These are phyloP conservation scores for Leistus spinibarbis DNA, from an alignment of 2,888 invertebrate genomes.

Conservation along the genomic window DNA sequence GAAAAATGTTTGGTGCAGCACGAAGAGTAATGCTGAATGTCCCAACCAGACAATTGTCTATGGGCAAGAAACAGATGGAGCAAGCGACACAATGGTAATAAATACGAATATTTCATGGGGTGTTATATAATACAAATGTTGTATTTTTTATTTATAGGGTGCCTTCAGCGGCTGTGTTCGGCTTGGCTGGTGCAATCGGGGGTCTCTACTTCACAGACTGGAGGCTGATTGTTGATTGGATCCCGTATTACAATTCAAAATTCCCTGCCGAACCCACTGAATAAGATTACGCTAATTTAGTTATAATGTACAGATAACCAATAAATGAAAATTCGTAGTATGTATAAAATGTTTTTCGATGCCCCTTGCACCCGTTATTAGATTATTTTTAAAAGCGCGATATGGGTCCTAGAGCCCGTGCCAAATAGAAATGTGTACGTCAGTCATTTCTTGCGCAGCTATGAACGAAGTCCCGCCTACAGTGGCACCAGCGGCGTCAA, in stretches of 20 bases:
- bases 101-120: background rate
- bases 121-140: too few relatives aligned
- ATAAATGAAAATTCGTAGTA: constrained; percentile 1
- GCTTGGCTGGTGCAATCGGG: constrained; percentile 10
- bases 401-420: too few relatives aligned
- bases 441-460: too few relatives aligned
- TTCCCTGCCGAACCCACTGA: constrained; percentile 2
- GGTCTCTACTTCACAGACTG: constrained; percentile 29
- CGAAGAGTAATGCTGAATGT: background rate
- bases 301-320: constrained; percentile 9
- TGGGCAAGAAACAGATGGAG: constrained; percentile 26
- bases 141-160: too few relatives aligned
- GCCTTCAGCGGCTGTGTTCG: constrained; percentile 13
- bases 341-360: background rate
- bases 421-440: too few relatives aligned
- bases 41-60: background rate
- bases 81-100: constrained; percentile 16
- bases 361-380: too few relatives aligned
- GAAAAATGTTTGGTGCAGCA: background rate
- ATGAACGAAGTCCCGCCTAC: too few relatives aligned
- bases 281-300: constrained; percentile 20
- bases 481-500: too few relatives aligned
- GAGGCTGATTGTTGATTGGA: constrained; percentile 21
- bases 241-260: constrained; percentile 30
- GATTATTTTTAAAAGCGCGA: too few relatives aligned